Evolutionary conservation across 1,140 invertebrate species (phyloP).

Genomic region (Meloidogyne exigua): DNA sequence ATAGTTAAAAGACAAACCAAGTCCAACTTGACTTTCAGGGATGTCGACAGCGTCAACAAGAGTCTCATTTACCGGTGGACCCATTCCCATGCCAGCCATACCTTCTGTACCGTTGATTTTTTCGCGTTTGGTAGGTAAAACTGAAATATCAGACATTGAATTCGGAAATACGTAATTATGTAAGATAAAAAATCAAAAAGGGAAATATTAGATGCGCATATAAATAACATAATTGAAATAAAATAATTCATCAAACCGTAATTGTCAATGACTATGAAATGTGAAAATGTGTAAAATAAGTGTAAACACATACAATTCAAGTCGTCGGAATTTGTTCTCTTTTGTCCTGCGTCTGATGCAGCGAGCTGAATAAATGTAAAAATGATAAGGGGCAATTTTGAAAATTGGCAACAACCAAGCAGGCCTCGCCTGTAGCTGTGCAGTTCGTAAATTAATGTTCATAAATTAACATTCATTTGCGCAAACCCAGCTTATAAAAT

Average conservation of each 20-base stretch:
- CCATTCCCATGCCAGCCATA: constrained; percentile 52
- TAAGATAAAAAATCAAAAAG: constrained; percentile 22
- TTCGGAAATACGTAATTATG: not conserved
- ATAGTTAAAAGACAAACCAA: constrained; percentile 43
- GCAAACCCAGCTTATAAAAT: not conserved
- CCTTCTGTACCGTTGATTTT: constrained; percentile 36
- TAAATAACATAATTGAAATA: constrained; percentile 24
- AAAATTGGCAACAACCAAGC: constrained; percentile 10
- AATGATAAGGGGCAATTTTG: constrained; percentile 12
- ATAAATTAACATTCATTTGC: constrained; percentile 22
- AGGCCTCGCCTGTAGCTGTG: constrained; percentile 21
- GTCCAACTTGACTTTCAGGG: constrained; percentile 56
- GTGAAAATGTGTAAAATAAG: constrained; percentile 22
- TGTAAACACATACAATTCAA: constrained; percentile 52
- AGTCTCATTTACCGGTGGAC: constrained; percentile 48
- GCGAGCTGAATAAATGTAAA: constrained; percentile 52
- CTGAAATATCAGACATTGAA: constrained; percentile 45
- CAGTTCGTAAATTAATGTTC: constrained; percentile 18
- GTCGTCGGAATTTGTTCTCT: constrained; percentile 55
- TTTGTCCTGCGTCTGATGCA: constrained; percentile 49
- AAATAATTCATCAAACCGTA: constrained; percentile 36
- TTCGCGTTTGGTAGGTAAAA: constrained; percentile 46
- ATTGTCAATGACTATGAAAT: constrained; percentile 26
- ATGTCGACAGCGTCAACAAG: constrained; percentile 51
- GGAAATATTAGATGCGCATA: constrained; percentile 26